These are phyloP conservation scores for Adelges cooleyi DNA, from an alignment of 1,140 invertebrate genomes.

Conservation along the genomic window DNA sequence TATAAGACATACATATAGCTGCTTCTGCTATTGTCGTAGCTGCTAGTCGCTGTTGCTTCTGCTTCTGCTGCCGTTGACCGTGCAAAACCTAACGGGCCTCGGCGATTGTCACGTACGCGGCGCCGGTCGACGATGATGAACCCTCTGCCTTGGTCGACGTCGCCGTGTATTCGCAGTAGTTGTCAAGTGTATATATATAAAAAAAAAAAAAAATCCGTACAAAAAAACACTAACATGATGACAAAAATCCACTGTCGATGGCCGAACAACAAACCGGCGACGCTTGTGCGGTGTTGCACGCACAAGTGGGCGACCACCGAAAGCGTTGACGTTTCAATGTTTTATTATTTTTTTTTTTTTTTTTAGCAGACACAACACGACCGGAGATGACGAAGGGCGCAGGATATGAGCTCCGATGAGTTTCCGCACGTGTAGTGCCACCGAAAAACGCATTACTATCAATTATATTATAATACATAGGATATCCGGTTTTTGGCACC, in stretches of 20 bases:
- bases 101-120: neutral
- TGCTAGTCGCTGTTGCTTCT: no score
- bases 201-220: no score
- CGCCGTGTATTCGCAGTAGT: neutral
- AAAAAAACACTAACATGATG: no score
- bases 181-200: neutral
- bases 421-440: neutral
- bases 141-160: neutral
- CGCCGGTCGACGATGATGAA: neutral
- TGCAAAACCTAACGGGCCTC: neutral
- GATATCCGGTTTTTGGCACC: constrained; percentile 15
- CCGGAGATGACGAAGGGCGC: constrained; percentile 26
- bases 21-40: no score
- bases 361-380: no score
- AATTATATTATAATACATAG: neutral
- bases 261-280: neutral
- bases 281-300: no score
- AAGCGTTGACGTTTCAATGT: neutral
- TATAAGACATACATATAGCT: no score
- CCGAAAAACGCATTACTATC: neutral
- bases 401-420: constrained; percentile 13
- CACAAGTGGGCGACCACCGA: neutral
- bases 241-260: neutral
- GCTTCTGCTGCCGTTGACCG: no score
- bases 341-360: neutral